phyloP scores from a whole-genome alignment of 1,140 invertebrate genomes.

The Laupala kohalensis region DNA sequence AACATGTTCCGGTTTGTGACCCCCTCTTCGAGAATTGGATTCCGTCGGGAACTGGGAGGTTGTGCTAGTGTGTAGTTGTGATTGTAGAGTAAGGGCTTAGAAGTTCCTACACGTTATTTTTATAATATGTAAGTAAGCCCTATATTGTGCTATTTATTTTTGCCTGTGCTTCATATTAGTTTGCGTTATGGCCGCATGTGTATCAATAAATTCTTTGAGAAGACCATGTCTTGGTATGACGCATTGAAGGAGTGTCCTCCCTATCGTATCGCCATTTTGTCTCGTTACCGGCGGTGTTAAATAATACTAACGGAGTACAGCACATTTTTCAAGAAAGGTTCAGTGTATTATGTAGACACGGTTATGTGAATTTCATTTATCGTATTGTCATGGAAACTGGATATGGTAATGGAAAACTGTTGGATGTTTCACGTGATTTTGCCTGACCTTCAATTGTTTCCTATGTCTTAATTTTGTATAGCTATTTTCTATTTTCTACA shows the following conservation, averaged over 20 bases:
- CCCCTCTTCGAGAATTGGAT: slow-evolving; percentile 4
- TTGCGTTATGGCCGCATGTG: background rate
- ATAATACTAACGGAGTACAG: background rate
- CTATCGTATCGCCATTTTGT: slow-evolving; percentile 9
- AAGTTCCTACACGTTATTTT: slow-evolving; percentile 11
- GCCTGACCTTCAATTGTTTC: slow-evolving; percentile 3
- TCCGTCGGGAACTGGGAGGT: background rate
- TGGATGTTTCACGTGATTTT: background rate
- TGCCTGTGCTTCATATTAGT: background rate
- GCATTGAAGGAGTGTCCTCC: slow-evolving; percentile 11
- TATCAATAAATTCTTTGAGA: background rate
- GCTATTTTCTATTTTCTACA: background rate
- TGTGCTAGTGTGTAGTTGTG: slow-evolving; percentile 11
- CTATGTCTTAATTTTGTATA: background rate
- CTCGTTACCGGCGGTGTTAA: slow-evolving; percentile 4
- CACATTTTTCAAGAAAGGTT: background rate
- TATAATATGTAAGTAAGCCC: slow-evolving; percentile 9
- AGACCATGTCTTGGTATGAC: background rate
- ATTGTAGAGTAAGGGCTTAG: slow-evolving; percentile 5
- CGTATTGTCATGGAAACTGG: background rate
- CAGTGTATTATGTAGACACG: background rate
- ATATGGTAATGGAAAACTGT: background rate
- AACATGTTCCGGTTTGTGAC: background rate
- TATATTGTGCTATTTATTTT: background rate
- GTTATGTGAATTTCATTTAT: background rate